Base-by-base conservation (phyloP, 1,140 invertebrate genomes). In the Oncopeltus fasciatus region DNA sequence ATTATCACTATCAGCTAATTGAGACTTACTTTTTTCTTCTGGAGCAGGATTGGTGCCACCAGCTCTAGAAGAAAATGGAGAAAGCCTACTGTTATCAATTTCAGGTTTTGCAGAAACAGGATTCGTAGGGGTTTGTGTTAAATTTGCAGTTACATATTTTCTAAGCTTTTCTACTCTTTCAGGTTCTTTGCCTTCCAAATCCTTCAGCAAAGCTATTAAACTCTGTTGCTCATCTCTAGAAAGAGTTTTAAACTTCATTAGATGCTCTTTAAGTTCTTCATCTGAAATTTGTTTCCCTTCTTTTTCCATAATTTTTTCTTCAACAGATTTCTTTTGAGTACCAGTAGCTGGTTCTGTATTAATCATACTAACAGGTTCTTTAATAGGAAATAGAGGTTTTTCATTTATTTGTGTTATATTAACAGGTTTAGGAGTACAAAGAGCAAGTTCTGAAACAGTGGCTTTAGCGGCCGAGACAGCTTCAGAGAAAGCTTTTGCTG, bases 241-340 rank as follows among this genome's bases (percentile, higher is more conserved):
- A 1, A 90, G 70, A 67, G 87, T 83, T 70, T 84, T 84, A 66
- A 90, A 90, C 70, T 88, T 89, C 69, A 87, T 85, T 29, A 90
- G 70, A 0, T 88, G 70, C 0, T 83, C 81, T 66, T 87, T 84
- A 20, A 90, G 70, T 67, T 90, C 87, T 0, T 81, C 80, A 68
- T 89, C 86, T 0, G 84, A 85, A 1, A 89, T 70, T 20, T 80
- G 81, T 60, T 87, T 66, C 18, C 44, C 11, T 16, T 44, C 44
- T 46, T 46, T 46, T 46, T 46, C 44, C 16, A 4, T 18, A n/a
- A 46, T 3, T 53, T 53, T 53, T 21, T 53, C 49, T 26, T 18
- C 4, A 51, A 11, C 18, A 27, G 24, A 4, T 9, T 53, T 24
- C 9, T 27, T 18, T 24, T 24, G 16, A 53, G 20, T 53, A 9